phyloP scores from a whole-genome alignment of 2,113 vertebrate species.

The Lycocorax pyrrhopterus region DNA sequence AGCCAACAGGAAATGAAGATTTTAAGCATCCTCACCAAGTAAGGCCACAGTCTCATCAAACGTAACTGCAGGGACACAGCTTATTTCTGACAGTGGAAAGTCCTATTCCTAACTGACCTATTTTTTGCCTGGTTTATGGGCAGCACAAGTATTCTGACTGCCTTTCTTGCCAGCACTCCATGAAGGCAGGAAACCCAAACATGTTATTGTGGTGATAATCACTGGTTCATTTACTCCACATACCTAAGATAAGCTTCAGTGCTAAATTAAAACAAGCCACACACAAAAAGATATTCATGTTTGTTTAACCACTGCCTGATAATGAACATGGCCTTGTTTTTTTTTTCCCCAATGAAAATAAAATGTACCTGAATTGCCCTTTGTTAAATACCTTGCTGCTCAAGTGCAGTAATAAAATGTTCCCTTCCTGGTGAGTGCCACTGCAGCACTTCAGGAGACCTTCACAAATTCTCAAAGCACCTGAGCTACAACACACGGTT shows the following conservation, averaged over 20 bases:
- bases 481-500: not conserved
- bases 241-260: constrained; percentile 20
- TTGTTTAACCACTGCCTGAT: constrained; percentile 17
- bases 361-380: not conserved
- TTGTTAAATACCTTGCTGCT: not conserved
- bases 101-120: not conserved
- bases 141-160: not conserved
- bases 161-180: not conserved
- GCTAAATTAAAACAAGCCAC: constrained; percentile 24
- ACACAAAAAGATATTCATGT: not conserved
- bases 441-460: not conserved
- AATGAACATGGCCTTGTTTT: not conserved
- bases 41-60: not conserved
- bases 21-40: not conserved
- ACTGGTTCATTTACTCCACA: constrained; percentile 19
- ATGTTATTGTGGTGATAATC: not conserved
- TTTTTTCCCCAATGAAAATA: not conserved
- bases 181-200: constrained; percentile 42
- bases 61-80: not conserved
- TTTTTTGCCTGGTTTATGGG: not conserved
- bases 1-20: not conserved
- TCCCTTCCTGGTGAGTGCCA: not conserved
- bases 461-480: not conserved
- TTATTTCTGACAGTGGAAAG: not conserved
- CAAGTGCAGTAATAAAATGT: not conserved